Conservation (phyloP, 2,797 vertebrate species). For the Rallus crepitans region DNA sequence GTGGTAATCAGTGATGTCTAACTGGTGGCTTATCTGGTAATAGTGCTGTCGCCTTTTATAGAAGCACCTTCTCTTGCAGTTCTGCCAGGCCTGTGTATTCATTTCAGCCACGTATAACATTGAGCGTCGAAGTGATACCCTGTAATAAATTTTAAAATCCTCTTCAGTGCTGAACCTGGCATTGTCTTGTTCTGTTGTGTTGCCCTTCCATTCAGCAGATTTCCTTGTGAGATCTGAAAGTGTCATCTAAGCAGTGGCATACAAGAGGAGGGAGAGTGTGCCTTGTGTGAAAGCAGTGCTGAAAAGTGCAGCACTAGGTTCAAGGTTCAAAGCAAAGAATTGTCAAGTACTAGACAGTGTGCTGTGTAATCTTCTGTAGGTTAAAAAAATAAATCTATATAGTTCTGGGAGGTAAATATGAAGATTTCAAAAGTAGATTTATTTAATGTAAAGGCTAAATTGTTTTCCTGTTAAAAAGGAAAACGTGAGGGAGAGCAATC, state of each 20-base stretch:
- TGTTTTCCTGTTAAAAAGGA: background rate
- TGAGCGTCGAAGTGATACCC: background rate
- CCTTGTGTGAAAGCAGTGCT: background rate
- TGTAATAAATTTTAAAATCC: constrained; percentile 36
- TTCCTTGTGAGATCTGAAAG: background rate
- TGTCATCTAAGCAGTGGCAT: background rate
- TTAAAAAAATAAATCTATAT: background rate
- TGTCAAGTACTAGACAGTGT: background rate
- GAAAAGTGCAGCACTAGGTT: background rate
- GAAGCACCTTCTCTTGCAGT: background rate
- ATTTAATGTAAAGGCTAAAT: background rate
- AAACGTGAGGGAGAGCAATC: background rate
- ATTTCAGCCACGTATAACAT: background rate
- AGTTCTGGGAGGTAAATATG: background rate
- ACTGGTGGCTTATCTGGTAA: constrained; percentile 16
- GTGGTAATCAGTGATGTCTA: constrained; percentile 23
- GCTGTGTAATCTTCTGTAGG: background rate
- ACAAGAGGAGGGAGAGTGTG: background rate
- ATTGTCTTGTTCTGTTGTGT: background rate
- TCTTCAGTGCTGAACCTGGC: background rate
- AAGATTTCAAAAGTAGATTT: background rate
- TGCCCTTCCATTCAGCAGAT: background rate
- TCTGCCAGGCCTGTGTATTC: background rate
- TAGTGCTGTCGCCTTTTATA: background rate
- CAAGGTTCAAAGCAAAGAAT: background rate